Base-by-base conservation (phyloP, 1,140 invertebrate species). In the Hyposmocoma kahamanoa region DNA sequence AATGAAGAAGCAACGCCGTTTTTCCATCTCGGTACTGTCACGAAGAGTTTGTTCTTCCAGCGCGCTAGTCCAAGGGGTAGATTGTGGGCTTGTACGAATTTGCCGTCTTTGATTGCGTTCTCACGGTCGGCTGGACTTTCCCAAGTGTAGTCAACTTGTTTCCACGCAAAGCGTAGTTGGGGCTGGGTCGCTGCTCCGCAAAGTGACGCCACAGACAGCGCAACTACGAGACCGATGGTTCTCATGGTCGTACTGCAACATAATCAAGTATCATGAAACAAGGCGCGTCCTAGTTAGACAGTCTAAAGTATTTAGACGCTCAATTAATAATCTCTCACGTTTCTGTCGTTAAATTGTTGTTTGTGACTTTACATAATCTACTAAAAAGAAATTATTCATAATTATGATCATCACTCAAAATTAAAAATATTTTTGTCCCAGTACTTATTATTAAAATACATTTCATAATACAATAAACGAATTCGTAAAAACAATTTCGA, bases 1-100 rank as follows among this genome's bases (percentile, higher is more conserved):
- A 94, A 78, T n/a, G 91, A 90, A 5, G 92, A 88, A 1, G 90
- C 90, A 1, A 93, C 90, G 4, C 92, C 93, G 13, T 88, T 87
- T 64, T 92, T 93, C 92, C 92, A 94, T 79, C 91, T 90, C 26
- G 92, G 92, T 4, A 94, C 88, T 1, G 93, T 94, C 42, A 95
- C 82, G 65, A 95, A 94, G 32, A 95, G 61, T 86, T 93, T 94
- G 70, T 94, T 90, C 47, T 89, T 87, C 92, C 92, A 94, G 22
- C 90, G 81, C 30, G 90, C 91, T 43, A 95, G 44, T 18, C 93
- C 93, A 11, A 94, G 78, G 1, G 93, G 92, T 49, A 94, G 69
- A 77, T 94, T 94, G 68, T 94, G 91, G 45, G 87, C 88, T 13
- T 87, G 89, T 8, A 93, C 84, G 69, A 91, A 95, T 55, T 87